Evolutionary conservation across 35 echinoderm and acorn worm species (phyloP), one percentile per base, ranked within the genome.

Genomic region (Hemicentrotus pulcherrimus): DNA sequence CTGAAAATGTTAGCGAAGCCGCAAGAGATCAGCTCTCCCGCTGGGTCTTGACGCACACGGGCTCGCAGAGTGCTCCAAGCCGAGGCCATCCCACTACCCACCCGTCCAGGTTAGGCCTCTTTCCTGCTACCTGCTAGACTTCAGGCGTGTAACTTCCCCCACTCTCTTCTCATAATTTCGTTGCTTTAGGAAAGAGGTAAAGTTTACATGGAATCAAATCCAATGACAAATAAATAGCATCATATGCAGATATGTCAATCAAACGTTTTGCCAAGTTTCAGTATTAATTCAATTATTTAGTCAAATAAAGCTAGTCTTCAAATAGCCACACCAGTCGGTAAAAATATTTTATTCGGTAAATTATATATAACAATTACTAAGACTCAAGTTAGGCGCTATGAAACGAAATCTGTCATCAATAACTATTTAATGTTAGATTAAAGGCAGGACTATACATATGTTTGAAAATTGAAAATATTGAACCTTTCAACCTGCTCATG

Each of bases 21-120:
- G 65, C 65, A 78, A 78, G 65, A 78, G 65, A 78, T 78, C 65
- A 78, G 6, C 65, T n/a, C 65, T 78, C 65, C 65, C 65, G 65
- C 65, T 78, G 65, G 5, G 65, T 24, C 28, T 28, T 78, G 65
- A 78, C 65, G 65, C 28, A 78, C 28, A 7, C 65, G 65, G 65
- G 28, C 65, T 28, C 19, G 65, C 65, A 78, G 65, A 78, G 65
- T 28, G 65, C 65, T 78, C 28, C 65, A 78, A 78, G 65, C 65
- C 65, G 65, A 78, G 65, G 65, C 65, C 65, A 28, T 5, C 65
- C 65, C 65, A 22, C 19, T 78, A 78, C 65, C 65, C 19, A 18
- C 24, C 65, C 28, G 18, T 28, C 6, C 65, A 78, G 65, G 65
- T 28, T 78, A 78, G 65, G 24, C 1, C 65, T 78, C 65, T 78